phyloP scores from a whole-genome alignment of 2,888 invertebrate genomes.

The Anthophora plumipes region DNA sequence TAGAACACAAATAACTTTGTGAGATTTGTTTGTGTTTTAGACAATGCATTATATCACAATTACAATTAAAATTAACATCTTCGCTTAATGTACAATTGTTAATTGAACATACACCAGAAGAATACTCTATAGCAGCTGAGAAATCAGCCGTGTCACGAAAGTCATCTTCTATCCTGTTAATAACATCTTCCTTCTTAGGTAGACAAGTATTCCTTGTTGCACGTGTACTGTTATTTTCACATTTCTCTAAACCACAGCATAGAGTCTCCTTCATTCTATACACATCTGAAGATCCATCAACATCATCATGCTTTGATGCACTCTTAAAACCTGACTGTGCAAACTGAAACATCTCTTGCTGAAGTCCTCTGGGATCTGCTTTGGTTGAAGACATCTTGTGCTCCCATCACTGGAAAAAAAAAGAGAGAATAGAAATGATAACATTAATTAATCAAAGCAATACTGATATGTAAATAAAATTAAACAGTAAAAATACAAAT shows the following conservation, averaged over 20 bases:
- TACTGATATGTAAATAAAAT: background rate
- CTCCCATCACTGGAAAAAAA: conserved; percentile 75
- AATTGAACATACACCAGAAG: conserved; percentile 26
- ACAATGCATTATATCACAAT: conserved; percentile 56
- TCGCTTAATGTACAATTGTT: conserved; percentile 35
- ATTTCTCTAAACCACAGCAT: conserved; percentile 24
- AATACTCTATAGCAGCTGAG: conserved; percentile 28
- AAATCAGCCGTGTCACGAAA: conserved; percentile 20
- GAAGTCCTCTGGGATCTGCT: conserved; percentile 65
- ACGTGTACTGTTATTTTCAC: conserved; percentile 20
- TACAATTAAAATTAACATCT: conserved; percentile 46
- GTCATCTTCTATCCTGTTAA: conserved; percentile 48
- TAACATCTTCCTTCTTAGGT: conserved; percentile 21
- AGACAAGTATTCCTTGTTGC: conserved; percentile 16
- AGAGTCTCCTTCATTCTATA: conserved; percentile 59
- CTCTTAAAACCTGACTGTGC: conserved; percentile 42
- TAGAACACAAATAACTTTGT: conserved; percentile 46
- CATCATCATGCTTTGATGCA: conserved; percentile 58
- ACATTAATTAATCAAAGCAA: background rate
- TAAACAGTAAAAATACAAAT: background rate
- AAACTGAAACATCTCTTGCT: conserved; percentile 68
- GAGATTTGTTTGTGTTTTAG: conserved; percentile 30
- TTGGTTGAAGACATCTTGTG: conserved; percentile 70
- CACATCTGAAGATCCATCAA: conserved; percentile 38
- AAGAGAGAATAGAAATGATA: background rate